These are phyloP conservation scores for Scrobipalpa atriplicella DNA, from an alignment of 2,888 invertebrate species.

Conservation along the genomic window DNA sequence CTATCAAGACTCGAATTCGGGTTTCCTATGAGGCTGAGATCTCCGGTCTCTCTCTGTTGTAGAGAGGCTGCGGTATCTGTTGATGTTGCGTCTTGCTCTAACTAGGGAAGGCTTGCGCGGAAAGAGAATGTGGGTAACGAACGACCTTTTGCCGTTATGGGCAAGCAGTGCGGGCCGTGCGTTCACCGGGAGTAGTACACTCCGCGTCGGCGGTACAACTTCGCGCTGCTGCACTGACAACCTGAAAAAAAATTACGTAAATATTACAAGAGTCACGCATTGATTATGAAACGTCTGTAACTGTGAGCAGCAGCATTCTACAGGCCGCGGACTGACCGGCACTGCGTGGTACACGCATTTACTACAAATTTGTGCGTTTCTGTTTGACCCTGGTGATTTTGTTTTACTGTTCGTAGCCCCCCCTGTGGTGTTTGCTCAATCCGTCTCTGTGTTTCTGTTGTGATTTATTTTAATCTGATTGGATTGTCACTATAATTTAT, in stretches of 20 bases:
- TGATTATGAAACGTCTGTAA: constrained; percentile 72
- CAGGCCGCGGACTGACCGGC: constrained; percentile 41
- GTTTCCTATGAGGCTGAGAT: constrained; percentile 74
- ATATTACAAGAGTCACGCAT: constrained; percentile 78
- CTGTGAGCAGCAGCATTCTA: constrained; percentile 47
- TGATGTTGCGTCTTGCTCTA: constrained; percentile 62
- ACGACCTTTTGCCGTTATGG: constrained; percentile 81
- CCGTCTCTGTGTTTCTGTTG: constrained; percentile 69
- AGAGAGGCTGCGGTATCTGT: constrained; percentile 42
- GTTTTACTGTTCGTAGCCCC: constrained; percentile 66
- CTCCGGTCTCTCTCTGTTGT: constrained; percentile 55
- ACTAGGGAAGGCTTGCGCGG: constrained; percentile 81
- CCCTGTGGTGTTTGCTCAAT: constrained; percentile 63
- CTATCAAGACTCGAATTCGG: constrained; percentile 79
- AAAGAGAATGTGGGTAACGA: constrained; percentile 82
- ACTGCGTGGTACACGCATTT: constrained; percentile 53
- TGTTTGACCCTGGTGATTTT: constrained; percentile 75
- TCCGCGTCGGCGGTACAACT: constrained; percentile 48
- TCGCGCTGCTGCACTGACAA: constrained; percentile 67
- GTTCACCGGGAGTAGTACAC: constrained; percentile 70
- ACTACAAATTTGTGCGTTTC: constrained; percentile 69
- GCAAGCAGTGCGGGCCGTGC: constrained; percentile 81
- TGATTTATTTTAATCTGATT: constrained; percentile 67
- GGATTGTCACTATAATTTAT: constrained; percentile 69
- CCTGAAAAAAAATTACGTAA: constrained; percentile 81